phyloP scores from a whole-genome alignment of 2,113 vertebrate genomes.

The Saccopteryx bilineata region DNA sequence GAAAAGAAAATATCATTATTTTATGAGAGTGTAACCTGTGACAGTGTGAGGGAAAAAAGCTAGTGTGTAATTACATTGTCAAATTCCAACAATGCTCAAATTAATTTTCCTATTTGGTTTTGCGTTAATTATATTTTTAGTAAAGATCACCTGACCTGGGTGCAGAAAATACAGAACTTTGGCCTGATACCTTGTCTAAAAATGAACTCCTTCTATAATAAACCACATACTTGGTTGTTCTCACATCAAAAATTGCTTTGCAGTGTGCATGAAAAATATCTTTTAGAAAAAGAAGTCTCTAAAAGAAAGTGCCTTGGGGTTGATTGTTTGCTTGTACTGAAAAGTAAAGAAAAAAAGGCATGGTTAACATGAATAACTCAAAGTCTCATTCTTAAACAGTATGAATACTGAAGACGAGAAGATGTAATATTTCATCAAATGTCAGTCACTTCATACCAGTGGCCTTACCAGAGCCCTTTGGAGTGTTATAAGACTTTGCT shows the following conservation, averaged over 20 bases:
- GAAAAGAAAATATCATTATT: slow-evolving; percentile 68
- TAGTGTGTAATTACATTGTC: slow-evolving; percentile 73
- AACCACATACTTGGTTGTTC: not conserved
- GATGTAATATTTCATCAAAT: slow-evolving; percentile 74
- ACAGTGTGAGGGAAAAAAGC: slow-evolving; percentile 21
- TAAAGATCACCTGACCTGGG: slow-evolving; percentile 29
- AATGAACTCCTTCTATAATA: not conserved
- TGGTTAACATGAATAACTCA: not conserved
- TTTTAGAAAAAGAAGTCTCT: slow-evolving; percentile 18
- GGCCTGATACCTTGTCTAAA: slow-evolving; percentile 51
- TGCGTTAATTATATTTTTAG: slow-evolving; percentile 69
- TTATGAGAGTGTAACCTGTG: slow-evolving; percentile 54
- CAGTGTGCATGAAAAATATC: not conserved
- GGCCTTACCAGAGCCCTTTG: slow-evolving; percentile 60
- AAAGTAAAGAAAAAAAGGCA: not conserved
- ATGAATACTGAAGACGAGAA: slow-evolving; percentile 12
- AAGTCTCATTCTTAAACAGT: slow-evolving; percentile 45
- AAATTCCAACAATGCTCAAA: slow-evolving; percentile 66
- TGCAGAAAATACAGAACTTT: slow-evolving; percentile 38
- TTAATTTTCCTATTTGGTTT: slow-evolving; percentile 70
- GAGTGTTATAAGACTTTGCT: slow-evolving; percentile 68
- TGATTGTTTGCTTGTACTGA: slow-evolving; percentile 2
- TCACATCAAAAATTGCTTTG: slow-evolving; percentile 48
- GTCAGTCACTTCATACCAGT: slow-evolving; percentile 46
- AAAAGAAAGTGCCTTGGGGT: not conserved